Evolutionary conservation across 2,113 vertebrate species (phyloP).

Genomic region (Malurus elegans): DNA sequence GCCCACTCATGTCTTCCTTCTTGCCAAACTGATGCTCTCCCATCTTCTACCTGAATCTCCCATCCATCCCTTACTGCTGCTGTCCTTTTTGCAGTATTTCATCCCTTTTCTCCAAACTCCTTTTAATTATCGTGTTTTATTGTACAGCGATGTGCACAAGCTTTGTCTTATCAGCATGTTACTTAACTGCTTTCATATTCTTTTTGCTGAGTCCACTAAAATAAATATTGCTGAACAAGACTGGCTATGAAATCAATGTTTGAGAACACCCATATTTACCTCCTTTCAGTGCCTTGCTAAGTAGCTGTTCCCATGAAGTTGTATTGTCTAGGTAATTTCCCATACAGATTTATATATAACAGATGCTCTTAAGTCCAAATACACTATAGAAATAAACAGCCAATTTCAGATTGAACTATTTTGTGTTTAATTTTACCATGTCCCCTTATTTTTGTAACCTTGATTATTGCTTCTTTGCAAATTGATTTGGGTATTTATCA

Average conservation of each 20-base stretch:
- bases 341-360: not conserved
- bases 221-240: not conserved
- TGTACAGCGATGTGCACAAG: not conserved
- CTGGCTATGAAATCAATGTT: not conserved
- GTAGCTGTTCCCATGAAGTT: not conserved
- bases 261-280: not conserved
- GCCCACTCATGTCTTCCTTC: not conserved
- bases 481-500: not conserved
- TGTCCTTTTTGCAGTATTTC: not conserved
- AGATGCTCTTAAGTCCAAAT: not conserved
- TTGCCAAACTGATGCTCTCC: not conserved
- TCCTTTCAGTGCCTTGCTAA: not conserved
- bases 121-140: not conserved
- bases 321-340: not conserved
- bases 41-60: not conserved
- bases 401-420: not conserved
- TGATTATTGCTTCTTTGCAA: not conserved
- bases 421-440: not conserved
- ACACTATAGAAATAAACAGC: not conserved
- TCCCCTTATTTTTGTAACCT: not conserved
- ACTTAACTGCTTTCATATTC: not conserved
- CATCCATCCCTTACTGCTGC: not conserved
- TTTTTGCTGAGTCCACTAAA: not conserved
- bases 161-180: not conserved
- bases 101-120: not conserved